Percentiles rank a stretch among this genome's conserved stretches.
Evolutionary conservation across 2,888 invertebrate species (phyloP).

Genomic region (Amblyjoppa proteus): DNA sequence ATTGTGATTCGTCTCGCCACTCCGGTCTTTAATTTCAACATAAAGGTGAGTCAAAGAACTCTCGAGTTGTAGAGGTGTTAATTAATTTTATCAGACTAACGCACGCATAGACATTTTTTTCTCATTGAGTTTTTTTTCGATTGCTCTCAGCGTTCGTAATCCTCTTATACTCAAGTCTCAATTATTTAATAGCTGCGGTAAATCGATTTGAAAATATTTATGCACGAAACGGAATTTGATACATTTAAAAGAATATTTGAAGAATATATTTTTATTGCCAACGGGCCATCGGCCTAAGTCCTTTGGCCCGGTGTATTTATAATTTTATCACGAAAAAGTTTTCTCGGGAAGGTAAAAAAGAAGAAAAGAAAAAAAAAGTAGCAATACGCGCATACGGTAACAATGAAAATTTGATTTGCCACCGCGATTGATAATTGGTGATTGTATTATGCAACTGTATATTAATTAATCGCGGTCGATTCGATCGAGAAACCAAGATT

Average conservation of each 20-base stretch:
- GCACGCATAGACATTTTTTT: not conserved
- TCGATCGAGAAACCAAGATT: slow-evolving; percentile 13
- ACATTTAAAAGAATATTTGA: too few species aligned
- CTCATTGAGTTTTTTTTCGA: not conserved
- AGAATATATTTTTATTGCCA: too few species aligned
- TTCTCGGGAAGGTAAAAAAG: not conserved
- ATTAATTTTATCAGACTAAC: not conserved
- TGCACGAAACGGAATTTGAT: too few species aligned
- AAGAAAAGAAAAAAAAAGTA: not conserved
- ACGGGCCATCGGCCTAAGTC: too few species aligned
- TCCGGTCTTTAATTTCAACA: not conserved
- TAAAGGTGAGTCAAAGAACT: not conserved
- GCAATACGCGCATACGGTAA: not conserved
- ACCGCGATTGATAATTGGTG: not conserved
- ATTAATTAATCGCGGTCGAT: not conserved
- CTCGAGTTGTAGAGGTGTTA: not conserved
- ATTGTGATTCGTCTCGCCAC: not conserved
- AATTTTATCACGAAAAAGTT: not conserved
- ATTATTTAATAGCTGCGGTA: not conserved
- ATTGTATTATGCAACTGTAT: not conserved
- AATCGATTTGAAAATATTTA: too few species aligned
- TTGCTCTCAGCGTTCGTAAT: not conserved
- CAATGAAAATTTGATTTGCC: not conserved
- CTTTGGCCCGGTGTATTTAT: not conserved
- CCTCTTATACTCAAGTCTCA: not conserved